These are phyloP conservation scores for Condylura cristata DNA, from an alignment of 2,113 vertebrate species.

Conservation along the genomic window DNA sequence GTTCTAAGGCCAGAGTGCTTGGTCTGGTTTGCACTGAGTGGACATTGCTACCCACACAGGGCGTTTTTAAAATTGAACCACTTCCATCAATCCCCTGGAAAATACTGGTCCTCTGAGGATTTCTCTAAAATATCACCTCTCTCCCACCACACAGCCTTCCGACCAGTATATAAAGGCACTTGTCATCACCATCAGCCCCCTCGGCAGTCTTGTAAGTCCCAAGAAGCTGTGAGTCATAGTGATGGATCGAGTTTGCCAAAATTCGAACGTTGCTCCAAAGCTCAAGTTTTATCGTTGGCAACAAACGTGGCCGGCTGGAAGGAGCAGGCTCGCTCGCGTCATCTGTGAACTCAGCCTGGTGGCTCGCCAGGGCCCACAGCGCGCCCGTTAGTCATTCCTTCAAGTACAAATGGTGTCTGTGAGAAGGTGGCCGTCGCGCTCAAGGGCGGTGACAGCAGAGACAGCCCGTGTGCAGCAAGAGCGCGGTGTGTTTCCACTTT, in stretches of 20 bases:
- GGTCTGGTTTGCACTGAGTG: too few relatives aligned
- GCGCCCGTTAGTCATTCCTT: accelerated
- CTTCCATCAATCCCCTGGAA: background rate
- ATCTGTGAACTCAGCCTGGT: background rate
- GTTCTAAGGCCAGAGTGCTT: background rate
- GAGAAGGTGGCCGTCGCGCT: background rate
- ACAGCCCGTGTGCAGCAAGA: background rate
- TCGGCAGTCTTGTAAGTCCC: background rate
- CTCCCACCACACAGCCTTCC: too few relatives aligned
- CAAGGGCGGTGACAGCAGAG: too few relatives aligned
- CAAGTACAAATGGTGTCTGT: too few relatives aligned
- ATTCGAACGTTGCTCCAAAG: background rate
- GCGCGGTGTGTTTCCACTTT: background rate
- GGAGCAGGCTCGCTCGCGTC: background rate
- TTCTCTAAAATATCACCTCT: too few relatives aligned
- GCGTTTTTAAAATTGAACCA: background rate
- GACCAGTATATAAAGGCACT: background rate
- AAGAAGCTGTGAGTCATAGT: background rate
- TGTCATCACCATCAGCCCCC: background rate
- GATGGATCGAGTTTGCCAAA: background rate
- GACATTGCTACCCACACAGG: background rate
- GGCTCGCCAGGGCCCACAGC: too few relatives aligned
- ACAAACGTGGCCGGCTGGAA: background rate
- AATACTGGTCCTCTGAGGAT: background rate
- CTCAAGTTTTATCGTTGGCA: background rate